Conservation (phyloP, 2,797 vertebrate genomes). For the Pseudomugil gertrudae region DNA sequence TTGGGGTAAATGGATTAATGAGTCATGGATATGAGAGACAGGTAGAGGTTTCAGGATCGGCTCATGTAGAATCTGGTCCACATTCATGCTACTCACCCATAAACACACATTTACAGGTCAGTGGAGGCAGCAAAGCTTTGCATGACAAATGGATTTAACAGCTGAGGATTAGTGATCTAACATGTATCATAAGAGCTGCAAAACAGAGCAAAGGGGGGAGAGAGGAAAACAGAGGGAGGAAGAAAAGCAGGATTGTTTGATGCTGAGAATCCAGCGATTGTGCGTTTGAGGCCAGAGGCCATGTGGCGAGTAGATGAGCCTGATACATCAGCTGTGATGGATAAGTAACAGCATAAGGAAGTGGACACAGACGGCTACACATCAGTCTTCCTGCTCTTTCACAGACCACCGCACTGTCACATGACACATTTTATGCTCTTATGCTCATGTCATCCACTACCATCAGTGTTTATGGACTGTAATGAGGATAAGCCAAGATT, state of each 20-base stretch:
- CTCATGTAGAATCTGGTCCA: no score
- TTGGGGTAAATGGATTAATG: no score
- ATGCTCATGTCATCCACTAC: not conserved
- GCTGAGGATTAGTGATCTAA: conserved; percentile 47
- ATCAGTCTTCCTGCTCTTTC: no score
- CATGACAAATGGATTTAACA: conserved; percentile 57
- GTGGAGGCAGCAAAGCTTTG: conserved; percentile 36
- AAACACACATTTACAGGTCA: conserved; percentile 20
- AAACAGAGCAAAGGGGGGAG: conserved; percentile 1
- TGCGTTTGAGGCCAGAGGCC: conserved; percentile 10
- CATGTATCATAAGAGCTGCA: conserved; percentile 21
- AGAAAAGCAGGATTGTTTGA: no score
- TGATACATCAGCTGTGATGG: conserved; percentile 27
- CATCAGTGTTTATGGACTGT: not conserved
- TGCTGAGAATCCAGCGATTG: conserved; percentile 21
- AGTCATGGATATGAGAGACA: no score
- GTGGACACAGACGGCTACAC: conserved; percentile 12
- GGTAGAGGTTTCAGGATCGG: no score
- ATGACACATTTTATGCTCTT: not conserved
- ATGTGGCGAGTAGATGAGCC: conserved; percentile 12
- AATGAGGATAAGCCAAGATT: no score
- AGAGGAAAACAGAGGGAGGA: no score
- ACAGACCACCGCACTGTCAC: no score
- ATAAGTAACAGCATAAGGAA: conserved; percentile 5
- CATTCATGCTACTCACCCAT: conserved; percentile 2